Conservation (phyloP, 2,113 vertebrate species). For the Phalacrocorax brasilianus region DNA sequence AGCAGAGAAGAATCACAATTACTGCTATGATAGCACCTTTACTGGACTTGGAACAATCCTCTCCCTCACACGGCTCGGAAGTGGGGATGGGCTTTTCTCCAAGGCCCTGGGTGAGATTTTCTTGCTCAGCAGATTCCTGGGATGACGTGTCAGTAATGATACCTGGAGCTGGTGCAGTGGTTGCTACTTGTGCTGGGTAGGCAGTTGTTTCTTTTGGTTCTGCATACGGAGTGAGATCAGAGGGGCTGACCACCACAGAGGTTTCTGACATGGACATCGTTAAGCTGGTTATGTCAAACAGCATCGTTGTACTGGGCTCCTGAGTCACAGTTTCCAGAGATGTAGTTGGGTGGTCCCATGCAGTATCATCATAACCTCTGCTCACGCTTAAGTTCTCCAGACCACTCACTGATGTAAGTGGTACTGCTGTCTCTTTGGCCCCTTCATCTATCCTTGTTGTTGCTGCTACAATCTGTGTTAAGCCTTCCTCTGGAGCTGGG, state of each 20-base stretch:
- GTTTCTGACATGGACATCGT: conserved; percentile 60
- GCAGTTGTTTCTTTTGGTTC: neutral
- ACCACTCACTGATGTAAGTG: conserved; percentile 18
- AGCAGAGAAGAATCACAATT: conserved; percentile 81
- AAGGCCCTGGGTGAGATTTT: conserved; percentile 72
- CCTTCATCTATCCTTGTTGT: conserved; percentile 26
- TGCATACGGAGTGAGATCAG: neutral
- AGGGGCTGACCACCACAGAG: conserved; percentile 24
- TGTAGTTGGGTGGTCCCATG: neutral
- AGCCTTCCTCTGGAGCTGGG: conserved; percentile 33
- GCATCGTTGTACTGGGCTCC: neutral
- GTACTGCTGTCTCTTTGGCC: neutral
- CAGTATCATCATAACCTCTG: neutral
- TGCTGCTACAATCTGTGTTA: conserved; percentile 6
- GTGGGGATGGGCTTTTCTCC: conserved; percentile 68
- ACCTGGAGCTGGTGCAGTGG: conserved; percentile 32
- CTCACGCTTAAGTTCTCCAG: conserved; percentile 54
- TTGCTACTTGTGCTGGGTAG: conserved; percentile 11
- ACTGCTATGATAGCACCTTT: conserved; percentile 83
- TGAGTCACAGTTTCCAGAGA: conserved; percentile 35
- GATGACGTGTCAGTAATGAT: conserved; percentile 35
- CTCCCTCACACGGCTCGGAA: conserved; percentile 67
- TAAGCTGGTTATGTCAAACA: conserved; percentile 43
- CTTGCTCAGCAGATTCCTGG: conserved; percentile 66
- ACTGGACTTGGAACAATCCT: conserved; percentile 69